Evolutionary conservation across 2,888 invertebrate genomes (phyloP).

Genomic region (Amphiduros pacificus): DNA sequence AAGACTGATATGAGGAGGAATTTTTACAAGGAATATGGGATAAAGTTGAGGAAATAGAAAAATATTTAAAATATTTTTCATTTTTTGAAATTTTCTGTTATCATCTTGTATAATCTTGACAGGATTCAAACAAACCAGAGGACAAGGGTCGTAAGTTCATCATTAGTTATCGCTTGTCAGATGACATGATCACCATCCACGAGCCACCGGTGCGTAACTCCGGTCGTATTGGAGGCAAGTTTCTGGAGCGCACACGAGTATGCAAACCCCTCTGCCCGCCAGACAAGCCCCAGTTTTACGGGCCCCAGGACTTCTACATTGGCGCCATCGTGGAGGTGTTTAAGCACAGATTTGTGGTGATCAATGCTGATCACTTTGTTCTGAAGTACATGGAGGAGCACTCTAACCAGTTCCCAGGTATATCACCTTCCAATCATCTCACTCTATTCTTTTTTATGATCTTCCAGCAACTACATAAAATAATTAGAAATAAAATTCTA

Average conservation of each 20-base stretch:
- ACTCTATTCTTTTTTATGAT: no score
- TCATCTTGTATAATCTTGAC: constrained; percentile 1
- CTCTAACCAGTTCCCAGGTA: constrained; percentile 55
- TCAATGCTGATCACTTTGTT: constrained; percentile 83
- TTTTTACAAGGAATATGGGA: no score
- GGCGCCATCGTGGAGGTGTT: constrained; percentile 75
- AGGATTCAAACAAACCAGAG: constrained; percentile 77
- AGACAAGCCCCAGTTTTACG: constrained; percentile 75
- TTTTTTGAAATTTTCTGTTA: background rate
- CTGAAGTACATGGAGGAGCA: constrained; percentile 67
- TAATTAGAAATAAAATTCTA: no score
- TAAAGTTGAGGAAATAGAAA: no score
- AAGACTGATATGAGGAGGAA: no score
- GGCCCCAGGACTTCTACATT: constrained; percentile 78
- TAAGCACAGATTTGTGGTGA: constrained; percentile 76
- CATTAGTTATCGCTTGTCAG: constrained; percentile 74
- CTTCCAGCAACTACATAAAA: no score
- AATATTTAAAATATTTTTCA: background rate
- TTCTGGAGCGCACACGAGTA: constrained; percentile 70
- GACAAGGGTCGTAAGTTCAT: constrained; percentile 76
- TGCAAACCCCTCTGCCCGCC: constrained; percentile 69
- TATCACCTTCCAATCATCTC: no score
- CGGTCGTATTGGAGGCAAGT: constrained; percentile 77
- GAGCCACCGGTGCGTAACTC: constrained; percentile 66
- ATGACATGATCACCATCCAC: constrained; percentile 74